Evolutionary conservation across 2,888 invertebrate genomes (phyloP), one percentile per base, ranked within the genome.

Genomic region (Caenorhabditis panamensis): DNA sequence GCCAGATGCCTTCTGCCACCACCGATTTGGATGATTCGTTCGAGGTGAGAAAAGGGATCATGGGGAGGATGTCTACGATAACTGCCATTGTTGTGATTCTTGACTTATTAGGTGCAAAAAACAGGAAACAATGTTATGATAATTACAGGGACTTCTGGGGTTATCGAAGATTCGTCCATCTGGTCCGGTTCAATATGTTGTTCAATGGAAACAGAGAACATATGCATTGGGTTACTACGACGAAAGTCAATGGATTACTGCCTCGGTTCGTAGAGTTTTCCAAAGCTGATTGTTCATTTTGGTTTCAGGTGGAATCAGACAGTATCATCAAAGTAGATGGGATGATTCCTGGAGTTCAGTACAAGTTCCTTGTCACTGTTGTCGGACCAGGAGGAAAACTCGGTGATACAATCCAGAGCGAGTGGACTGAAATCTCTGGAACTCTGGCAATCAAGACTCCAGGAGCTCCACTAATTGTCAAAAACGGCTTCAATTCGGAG

Each of bases 171-270:
- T 59, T 24, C 81, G 85, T 11, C 81, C 82, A 59, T 71, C 82
- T 54, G 84, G 82, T 9, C 75, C 85, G 2, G 75, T 78, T 28
- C 82, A 80, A 22, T 86, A 76, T 53, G 73, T 86, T 13, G 78
- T 88, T 9, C 86, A 87, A 64, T 88, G 88, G 88, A 84, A 86
- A 62, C 86, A 87, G 51, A 76, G 86, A 31, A 79, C 82, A 0
- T 75, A 83, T 56, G 82, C 79, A 0, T 26, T 84, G n/a, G 84
- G 82, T 2, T 75, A 79, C 11, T 81, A 81, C 54, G 86, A 88
- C 51, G 89, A 89, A 47, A 86, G 85, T 13, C 81, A 87, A 58
- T 88, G 89, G 88, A 90, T 90, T 54, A 90, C 90, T 3, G 88
- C 90, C 0, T 88, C 90, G 68, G 89, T 88, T n/a, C 62, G 87